Evolutionary conservation across 2,797 vertebrate genomes (phyloP), one percentile per base, ranked within the genome.

Genomic region (Lepus oiostolus): DNA sequence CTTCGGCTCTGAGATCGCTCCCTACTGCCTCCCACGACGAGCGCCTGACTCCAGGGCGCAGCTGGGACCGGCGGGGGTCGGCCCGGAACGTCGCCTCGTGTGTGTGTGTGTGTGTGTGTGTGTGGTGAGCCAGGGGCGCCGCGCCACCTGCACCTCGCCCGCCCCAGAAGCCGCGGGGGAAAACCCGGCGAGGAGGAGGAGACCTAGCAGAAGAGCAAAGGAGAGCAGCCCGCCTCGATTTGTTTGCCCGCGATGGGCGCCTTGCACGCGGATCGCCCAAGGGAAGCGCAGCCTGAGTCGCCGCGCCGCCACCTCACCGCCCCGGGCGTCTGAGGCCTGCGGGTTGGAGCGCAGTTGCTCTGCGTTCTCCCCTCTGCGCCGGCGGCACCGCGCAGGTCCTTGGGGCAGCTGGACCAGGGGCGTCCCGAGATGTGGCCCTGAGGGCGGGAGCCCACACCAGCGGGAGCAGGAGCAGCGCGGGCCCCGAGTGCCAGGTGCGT

Each of bases 391-490:
- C 81, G 71, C 68, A 67, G 91, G 32, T 76, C 83, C 26, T 52
- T 4, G 79, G n/a, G 50, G 77, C 47, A 5, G 65, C 75, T 6
- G 72, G 91, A 85, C 67, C 54, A 54, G 24, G n/a, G 52, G 32
- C 47, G 83, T 74, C 70, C 50, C 7, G 32, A 58, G 30, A 97
- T 97, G 97, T 96, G 96, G 97, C 94, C 94, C 92, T 97, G 94
- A 97, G 84, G 77, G 50, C 72, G 6, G 82, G 42, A 42, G 42
- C 42, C 42, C 42, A 8, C 42, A 42, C 42, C 42, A 42, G 42
- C 8, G 42, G 42, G 7, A 42, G 42, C 42, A 42, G 88, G 93
- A 4, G 81, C 72, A 9, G 47, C 58, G 24, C 52, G 1, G 52
- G 84, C 85, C 80, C 88, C 2, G n/a, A 91, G 92, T 50, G 70